phyloP scores from a whole-genome alignment of 2,888 invertebrate species.

The Agrochola circellaris region DNA sequence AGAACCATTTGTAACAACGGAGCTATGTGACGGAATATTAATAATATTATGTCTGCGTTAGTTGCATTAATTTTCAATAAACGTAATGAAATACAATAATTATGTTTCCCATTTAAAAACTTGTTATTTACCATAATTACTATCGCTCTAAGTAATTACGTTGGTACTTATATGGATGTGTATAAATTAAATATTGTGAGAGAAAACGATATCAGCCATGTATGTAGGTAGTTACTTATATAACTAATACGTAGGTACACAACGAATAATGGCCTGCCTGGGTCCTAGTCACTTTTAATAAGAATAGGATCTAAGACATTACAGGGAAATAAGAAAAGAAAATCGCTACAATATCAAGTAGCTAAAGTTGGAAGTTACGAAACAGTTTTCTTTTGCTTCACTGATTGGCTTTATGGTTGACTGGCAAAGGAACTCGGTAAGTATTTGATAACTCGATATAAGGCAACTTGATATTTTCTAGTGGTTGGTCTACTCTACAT shows the following conservation, averaged over 20 bases:
- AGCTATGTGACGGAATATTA: constrained; percentile 9
- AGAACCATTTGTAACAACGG: constrained; percentile 18
- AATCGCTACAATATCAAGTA: not conserved
- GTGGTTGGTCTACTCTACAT: not conserved
- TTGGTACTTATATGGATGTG: constrained; percentile 14
- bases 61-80: constrained; percentile 24
- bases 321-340: constrained; percentile 1
- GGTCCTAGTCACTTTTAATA: not conserved
- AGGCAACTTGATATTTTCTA: constrained; percentile 6
- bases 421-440: constrained; percentile 36
- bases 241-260: not conserved
- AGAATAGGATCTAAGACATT: not conserved
- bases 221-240: not conserved
- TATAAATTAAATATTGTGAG: constrained; percentile 27
- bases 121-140: constrained; percentile 34
- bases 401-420: constrained; percentile 20
- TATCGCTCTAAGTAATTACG: not conserved
- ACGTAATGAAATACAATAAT: constrained; percentile 18
- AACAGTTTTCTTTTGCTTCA: constrained; percentile 35
- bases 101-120: constrained; percentile 21
- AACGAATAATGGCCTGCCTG: not conserved
- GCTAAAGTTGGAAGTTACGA: constrained; percentile 1
- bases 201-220: not conserved
- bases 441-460: constrained; percentile 18
- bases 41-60: not conserved